Evolutionary conservation across 2,888 invertebrate species (phyloP), one percentile per base, ranked within the genome.

Genomic region (Caenorhabditis macrosperma): DNA sequence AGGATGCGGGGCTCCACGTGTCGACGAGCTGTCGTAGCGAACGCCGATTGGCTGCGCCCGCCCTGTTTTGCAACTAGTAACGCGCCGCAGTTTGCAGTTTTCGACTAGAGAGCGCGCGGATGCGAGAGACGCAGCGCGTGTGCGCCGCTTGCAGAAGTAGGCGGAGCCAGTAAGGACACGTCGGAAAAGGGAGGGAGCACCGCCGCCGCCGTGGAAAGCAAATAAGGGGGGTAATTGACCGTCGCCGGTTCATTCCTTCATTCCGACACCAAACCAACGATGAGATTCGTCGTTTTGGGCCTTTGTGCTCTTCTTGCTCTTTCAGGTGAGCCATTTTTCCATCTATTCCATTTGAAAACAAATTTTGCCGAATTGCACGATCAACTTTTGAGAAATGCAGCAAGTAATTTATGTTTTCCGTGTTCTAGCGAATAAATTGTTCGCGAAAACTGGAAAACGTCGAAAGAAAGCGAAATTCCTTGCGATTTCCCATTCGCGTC

Each of bases 1-100:
- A 72, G 72, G 63, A 64, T 17, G 33, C 38, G 24, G 20, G 46
- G 54, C 66, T 72, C 78, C 78, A 78, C 78, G 78, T 78, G 71
- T 71, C 60, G 35, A 35, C 68, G 63, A 54, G 68, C 50, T 41
- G 50, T 50, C 46, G 50, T 57, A 2, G 24, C 38, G 17, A 0
- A 4, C 41, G 20, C 22, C 30, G 46, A 72, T 72, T 72, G 72
- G 72, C n/a, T 4, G 15, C 20, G 22, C 33, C 38, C 80, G 64
- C 80, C 75, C 41, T 30, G 52, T 57, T 69, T 75, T 28, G 68
- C 52, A 75, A 80, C 67, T 50, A 59, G 67, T 72, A 50, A 44
- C 66, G 35, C 52, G 78, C 78, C 78, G 78, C 78, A 72, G 33
- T 64, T 78, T 78, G 78, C 78, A 61, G 54, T 63, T 67, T 67